A percentile compares a stretch with the other conserved stretches of the same genome.
Conservation (phyloP, 2,113 vertebrate species). For the Pantherophis guttatus region DNA sequence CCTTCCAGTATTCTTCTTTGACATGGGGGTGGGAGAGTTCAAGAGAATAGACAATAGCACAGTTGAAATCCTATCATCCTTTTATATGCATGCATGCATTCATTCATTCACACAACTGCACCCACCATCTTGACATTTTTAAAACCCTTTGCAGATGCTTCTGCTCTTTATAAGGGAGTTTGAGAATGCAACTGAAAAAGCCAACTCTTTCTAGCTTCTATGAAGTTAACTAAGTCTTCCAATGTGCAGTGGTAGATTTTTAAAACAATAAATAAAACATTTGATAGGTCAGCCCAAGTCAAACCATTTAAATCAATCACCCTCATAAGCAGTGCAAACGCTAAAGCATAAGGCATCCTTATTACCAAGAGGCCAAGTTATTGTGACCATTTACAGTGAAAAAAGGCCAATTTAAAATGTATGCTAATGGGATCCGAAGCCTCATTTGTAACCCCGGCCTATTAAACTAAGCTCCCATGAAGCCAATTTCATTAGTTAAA, state of each 20-base stretch:
- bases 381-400: slow-evolving; percentile 32
- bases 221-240: accelerated
- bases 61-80: not conserved
- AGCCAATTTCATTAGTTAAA: slow-evolving; percentile 53
- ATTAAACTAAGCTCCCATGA: slow-evolving; percentile 41
- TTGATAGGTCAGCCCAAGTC: slow-evolving; percentile 2
- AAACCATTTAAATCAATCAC: slow-evolving; percentile 27
- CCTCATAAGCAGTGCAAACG: slow-evolving; percentile 19
- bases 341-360: slow-evolving; percentile 32
- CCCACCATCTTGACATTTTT: not conserved
- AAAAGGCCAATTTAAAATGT: slow-evolving; percentile 30
- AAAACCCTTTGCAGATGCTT: not conserved
- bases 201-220: slow-evolving; percentile 21
- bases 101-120: not conserved
- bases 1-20: not conserved
- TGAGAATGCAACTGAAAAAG: slow-evolving; percentile 11
- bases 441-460: slow-evolving; percentile 50
- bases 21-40: not conserved
- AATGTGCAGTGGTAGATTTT: not conserved
- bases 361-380: not conserved
- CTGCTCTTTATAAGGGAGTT: not conserved
- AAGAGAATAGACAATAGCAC: not conserved
- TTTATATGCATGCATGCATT: not conserved
- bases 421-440: slow-evolving; percentile 35
- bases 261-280: slow-evolving; percentile 37